Evolutionary conservation across 30 jellyfish, hydroid and myxozoan genomes (phyloP).

Genomic region (Chironex yamaguchii): DNA sequence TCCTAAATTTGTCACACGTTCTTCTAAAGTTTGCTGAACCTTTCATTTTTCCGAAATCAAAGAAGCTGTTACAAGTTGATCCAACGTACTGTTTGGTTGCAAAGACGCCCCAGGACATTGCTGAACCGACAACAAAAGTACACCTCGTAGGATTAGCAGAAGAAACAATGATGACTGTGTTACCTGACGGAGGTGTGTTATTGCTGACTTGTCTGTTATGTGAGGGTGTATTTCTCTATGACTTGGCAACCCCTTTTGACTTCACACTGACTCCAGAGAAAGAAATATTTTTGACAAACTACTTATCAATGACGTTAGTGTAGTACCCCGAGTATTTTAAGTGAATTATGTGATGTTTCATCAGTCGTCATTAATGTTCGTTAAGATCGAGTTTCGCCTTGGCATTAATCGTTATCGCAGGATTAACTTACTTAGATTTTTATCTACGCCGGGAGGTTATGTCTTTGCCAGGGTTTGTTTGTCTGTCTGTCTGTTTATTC

Average conservation of each 20-base stretch:
- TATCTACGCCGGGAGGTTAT: no score
- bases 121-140: constrained; percentile 54
- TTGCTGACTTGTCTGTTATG: not conserved
- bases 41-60: constrained; percentile 66
- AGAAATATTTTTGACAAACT: not conserved
- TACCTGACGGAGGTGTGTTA: constrained; percentile 79
- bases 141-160: constrained; percentile 77
- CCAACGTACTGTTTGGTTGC: constrained; percentile 80
- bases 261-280: not conserved
- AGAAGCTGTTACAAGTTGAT: constrained; percentile 60
- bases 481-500: no score
- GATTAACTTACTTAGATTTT: no score
- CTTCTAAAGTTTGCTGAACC: constrained; percentile 83
- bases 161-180: constrained; percentile 69
- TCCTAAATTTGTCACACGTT: constrained; percentile 76
- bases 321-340: no score
- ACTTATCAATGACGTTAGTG: no score
- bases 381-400: no score
- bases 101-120: constrained; percentile 61
- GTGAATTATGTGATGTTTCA: no score
- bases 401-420: no score
- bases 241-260: not conserved
- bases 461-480: no score
- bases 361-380: no score
- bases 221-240: not conserved